phyloP scores from a whole-genome alignment of 2,888 invertebrate genomes.

The Salpingus planirostris region DNA sequence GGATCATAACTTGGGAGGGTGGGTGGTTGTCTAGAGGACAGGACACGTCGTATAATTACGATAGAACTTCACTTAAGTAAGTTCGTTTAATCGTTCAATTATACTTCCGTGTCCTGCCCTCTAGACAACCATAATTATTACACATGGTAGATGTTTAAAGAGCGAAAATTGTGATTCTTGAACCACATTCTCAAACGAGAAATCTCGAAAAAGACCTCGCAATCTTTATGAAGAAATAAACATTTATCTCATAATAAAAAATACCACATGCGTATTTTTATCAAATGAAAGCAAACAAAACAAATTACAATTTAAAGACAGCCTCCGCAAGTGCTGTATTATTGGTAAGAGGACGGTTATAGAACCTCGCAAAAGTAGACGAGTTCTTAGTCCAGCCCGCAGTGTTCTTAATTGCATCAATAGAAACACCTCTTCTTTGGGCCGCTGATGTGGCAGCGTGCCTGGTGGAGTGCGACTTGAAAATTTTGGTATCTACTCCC shows the following conservation, averaged over 20 bases:
- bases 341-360: conserved; percentile 1
- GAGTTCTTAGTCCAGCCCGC: conserved; percentile 18
- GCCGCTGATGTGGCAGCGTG: conserved; percentile 22
- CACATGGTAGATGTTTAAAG: conserved; percentile 9
- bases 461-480: conserved; percentile 16
- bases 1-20: too few species aligned
- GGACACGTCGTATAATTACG: too few species aligned
- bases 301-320: background rate
- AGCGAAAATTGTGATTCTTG: background rate
- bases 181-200: too few species aligned
- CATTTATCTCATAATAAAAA: too few species aligned
- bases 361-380: conserved; percentile 15
- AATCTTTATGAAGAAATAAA: too few species aligned
- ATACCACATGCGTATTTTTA: too few species aligned
- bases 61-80: conserved; percentile 12
- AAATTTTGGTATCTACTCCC: conserved; percentile 16
- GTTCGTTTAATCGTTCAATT: conserved; percentile 11
- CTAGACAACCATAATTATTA: conserved; percentile 3
- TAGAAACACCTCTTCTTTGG: conserved; percentile 16
- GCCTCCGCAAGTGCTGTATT: background rate
- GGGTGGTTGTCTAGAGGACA: too few species aligned
- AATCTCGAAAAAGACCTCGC: too few species aligned
- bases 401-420: conserved; percentile 15
- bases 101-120: conserved; percentile 9
- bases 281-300: too few species aligned